Base-by-base conservation (phyloP, 2,113 vertebrate genomes). In the Axis porcinus region DNA sequence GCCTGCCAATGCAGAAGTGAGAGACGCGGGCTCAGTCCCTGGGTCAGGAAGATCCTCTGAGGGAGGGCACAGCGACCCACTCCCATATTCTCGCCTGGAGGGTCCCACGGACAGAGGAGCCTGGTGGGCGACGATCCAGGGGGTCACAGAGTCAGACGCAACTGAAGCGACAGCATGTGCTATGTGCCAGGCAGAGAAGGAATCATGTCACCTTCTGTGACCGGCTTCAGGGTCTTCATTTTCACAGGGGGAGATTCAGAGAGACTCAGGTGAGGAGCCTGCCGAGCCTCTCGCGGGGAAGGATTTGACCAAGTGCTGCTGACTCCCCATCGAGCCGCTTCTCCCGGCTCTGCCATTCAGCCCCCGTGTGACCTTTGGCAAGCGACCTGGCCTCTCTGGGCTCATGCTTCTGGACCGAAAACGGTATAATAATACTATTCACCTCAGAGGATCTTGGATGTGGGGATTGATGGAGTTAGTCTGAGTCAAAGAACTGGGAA, bases 361-460 rank as follows among this genome's bases (percentile, higher is more conserved):
- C 13, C 92, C 52, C 85, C 60, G 19, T 28, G 78, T 83, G 82
- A 58, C 50, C 13, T 93, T 33, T n/a, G 8, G 30, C 43, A 16
- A 82, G 16, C 33, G 78, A 30, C 58, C 25, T 84, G 54, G 43
- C 82, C 40, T 91, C 67, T 67, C 93, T 88, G 92, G 84, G 54
- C 52, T 84, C 94, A 67, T 58, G 57, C 23, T 58, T 86, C 40
- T 17, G 17, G 7, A 33, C 45, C 21, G 36, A 45, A 70, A 55
- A 33, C 3, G 33, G 6, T 17, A 3, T 40, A 16, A 19, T 36
- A n/a, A 15, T 33, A 13, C 16, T 12, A 11, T 17, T 76, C 27
- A 12, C 74, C 6, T 47, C 67, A 7, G 10, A 28, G 52, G 10
- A 5, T 57, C 74, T 74, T 33, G 28, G 54, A 28, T 79, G 47